Evolutionary conservation across 1,140 invertebrate species (phyloP).

Genomic region (Drosophila murphyi): DNA sequence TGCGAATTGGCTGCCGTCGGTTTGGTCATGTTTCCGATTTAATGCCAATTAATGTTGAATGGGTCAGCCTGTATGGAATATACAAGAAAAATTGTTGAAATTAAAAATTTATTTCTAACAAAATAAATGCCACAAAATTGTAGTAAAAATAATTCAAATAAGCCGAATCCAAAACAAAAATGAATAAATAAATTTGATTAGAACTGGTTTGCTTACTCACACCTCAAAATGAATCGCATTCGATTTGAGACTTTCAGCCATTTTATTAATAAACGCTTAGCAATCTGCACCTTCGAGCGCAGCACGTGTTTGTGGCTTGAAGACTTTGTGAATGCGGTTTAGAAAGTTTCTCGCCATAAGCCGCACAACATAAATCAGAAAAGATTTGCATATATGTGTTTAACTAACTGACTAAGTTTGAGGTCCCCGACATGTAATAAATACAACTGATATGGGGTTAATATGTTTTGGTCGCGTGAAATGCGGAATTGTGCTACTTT

Average conservation of each 20-base stretch:
- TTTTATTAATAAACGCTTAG: slow-evolving; percentile 45
- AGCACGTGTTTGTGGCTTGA: slow-evolving; percentile 71
- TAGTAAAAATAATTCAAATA: slow-evolving; percentile 24
- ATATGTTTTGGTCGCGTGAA: slow-evolving; percentile 34
- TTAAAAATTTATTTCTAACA: slow-evolving; percentile 21
- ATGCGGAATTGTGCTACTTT: slow-evolving; percentile 24
- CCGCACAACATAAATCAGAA: slow-evolving; percentile 42
- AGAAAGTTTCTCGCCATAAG: slow-evolving; percentile 64
- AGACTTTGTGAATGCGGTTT: slow-evolving; percentile 66
- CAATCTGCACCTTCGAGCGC: slow-evolving; percentile 41
- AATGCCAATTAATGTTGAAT: slow-evolving; percentile 61
- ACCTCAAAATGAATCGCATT: slow-evolving; percentile 43
- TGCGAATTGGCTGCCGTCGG: slow-evolving; percentile 77
- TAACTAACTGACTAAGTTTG: slow-evolving; percentile 14
- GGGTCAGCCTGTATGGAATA: slow-evolving; percentile 25
- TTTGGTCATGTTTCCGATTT: slow-evolving; percentile 73
- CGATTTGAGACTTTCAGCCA: slow-evolving; percentile 23
- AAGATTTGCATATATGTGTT: slow-evolving; percentile 53
- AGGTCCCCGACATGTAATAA: slow-evolving; percentile 41
- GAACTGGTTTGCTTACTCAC: slow-evolving; percentile 65
- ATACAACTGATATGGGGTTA: slow-evolving; percentile 45
- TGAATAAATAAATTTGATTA: slow-evolving; percentile 20
- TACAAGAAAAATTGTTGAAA: slow-evolving; percentile 11
- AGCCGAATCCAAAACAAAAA: slow-evolving; percentile 31
- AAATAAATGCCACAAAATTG: slow-evolving; percentile 31